phyloP scores from a whole-genome alignment of 2,113 vertebrate genomes.

The Columba janthina region DNA sequence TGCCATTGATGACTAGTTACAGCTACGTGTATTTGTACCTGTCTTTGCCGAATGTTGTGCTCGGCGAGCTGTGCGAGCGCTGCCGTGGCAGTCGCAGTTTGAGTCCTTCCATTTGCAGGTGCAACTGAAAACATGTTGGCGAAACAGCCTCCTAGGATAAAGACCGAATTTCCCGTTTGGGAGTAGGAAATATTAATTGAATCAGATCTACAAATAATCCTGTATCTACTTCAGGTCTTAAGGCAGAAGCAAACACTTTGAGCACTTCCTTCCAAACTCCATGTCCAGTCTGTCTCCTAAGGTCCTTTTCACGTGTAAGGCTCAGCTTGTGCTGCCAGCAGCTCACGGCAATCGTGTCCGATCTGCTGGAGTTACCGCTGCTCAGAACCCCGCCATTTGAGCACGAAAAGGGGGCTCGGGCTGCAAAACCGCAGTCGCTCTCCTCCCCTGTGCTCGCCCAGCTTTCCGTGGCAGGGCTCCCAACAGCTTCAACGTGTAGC shows the following conservation, averaged over 20 bases:
- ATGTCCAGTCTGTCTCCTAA: accelerated
- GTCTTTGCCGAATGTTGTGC: neutral
- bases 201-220: neutral
- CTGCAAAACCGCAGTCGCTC: neutral
- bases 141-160: neutral
- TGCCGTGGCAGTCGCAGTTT: neutral
- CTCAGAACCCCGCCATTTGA: neutral
- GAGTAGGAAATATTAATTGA: neutral
- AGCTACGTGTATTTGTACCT: accelerated
- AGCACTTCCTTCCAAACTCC: neutral
- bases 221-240: neutral
- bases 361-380: neutral
- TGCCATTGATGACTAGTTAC: neutral
- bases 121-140: neutral
- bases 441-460: neutral
- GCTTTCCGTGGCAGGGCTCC: neutral
- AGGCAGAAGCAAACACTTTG: neutral
- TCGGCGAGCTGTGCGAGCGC: too few relatives aligned
- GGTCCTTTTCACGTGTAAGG: neutral
- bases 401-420: neutral
- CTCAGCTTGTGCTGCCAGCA: neutral
- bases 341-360: neutral
- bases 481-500: neutral
- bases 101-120: neutral
- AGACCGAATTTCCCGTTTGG: neutral